A percentile compares a stretch with the other conserved stretches of the same genome.
phyloP scores from a whole-genome alignment of 64 coral and sea anemone species.

The Montipora sp. region DNA sequence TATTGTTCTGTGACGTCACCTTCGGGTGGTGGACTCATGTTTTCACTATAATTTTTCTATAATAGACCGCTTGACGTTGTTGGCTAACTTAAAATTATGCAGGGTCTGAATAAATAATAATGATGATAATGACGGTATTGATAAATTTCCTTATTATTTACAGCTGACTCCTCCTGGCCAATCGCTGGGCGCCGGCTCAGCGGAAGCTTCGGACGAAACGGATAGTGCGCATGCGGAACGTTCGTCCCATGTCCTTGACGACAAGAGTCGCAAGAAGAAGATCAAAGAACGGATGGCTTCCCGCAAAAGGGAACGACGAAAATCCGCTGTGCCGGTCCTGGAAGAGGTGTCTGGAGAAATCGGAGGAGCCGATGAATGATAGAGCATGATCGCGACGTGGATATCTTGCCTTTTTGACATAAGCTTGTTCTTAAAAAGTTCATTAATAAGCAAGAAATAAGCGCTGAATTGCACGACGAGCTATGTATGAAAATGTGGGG shows the following conservation, averaged over 20 bases:
- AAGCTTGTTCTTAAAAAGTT: too few relatives aligned
- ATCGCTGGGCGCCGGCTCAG: slow-evolving; percentile 63
- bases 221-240: slow-evolving; percentile 56
- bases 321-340: neutral
- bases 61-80: too few relatives aligned
- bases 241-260: slow-evolving; percentile 80
- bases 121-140: neutral
- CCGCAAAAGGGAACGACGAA: slow-evolving; percentile 62
- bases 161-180: slow-evolving; percentile 83
- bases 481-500: too few relatives aligned
- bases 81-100: too few relatives aligned
- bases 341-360: neutral
- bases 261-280: slow-evolving; percentile 85
- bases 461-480: too few relatives aligned
- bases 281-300: slow-evolving; percentile 94
- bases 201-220: slow-evolving; percentile 62
- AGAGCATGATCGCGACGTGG: neutral
- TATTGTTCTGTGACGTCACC: too few relatives aligned
- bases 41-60: too few relatives aligned
- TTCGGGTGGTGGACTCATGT: too few relatives aligned
- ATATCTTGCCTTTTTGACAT: too few relatives aligned
- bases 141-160: slow-evolving; percentile 6
- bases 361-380: slow-evolving; percentile 5
- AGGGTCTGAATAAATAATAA: neutral
- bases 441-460: too few relatives aligned